Percentiles rank a stretch among this genome's conserved stretches.
Conservation (phyloP, 2,888 invertebrate species). For the Rhogogaster chlorosoma region DNA sequence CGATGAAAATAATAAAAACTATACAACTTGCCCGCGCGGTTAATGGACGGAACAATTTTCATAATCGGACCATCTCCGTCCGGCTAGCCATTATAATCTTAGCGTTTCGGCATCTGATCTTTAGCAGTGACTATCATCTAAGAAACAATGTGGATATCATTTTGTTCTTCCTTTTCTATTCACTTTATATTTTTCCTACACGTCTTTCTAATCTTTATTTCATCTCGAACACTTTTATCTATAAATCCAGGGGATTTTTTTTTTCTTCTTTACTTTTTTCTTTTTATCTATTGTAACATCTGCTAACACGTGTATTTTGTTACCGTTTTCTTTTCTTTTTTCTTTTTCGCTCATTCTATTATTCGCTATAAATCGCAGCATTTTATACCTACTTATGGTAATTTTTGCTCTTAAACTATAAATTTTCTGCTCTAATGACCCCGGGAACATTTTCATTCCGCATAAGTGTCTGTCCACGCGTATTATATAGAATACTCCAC, state of each 20-base stretch:
- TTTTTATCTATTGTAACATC: neutral
- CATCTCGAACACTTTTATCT: neutral
- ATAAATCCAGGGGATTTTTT: neutral
- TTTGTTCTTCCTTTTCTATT: neutral
- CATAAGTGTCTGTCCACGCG: neutral
- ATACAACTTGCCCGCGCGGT: constrained; percentile 22
- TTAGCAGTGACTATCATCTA: constrained; percentile 79
- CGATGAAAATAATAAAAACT: neutral
- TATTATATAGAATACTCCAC: neutral
- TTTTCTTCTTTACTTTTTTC: neutral
- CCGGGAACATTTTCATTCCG: neutral
- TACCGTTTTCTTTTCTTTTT: no score
- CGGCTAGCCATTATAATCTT: constrained; percentile 43
- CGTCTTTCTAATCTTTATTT: neutral
- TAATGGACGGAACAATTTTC: constrained; percentile 47
- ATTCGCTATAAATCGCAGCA: neutral
- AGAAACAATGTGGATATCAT: neutral
- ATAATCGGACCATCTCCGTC: constrained; percentile 45
- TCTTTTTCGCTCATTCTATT: neutral
- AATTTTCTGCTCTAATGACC: neutral
- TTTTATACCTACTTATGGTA: neutral
- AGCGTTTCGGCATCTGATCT: constrained; percentile 76
- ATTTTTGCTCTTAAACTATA: neutral
- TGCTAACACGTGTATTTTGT: neutral
- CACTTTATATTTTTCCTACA: neutral